A percentile compares a stretch with the other conserved stretches of the same genome.
These are phyloP conservation scores for Chloropsis cyanopogon DNA, from an alignment of 2,113 vertebrate species.

Conservation along the genomic window DNA sequence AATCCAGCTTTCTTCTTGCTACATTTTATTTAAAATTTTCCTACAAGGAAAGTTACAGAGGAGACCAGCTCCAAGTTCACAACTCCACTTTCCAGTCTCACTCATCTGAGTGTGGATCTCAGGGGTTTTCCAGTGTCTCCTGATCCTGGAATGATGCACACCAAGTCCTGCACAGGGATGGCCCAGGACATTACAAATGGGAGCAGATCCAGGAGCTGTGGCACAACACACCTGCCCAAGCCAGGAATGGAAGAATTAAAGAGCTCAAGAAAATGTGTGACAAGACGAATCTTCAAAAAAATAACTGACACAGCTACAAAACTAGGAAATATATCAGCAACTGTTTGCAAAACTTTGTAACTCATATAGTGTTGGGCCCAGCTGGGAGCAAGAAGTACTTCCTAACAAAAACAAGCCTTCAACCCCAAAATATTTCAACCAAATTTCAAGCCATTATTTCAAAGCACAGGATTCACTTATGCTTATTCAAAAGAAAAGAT, in stretches of 20 bases:
- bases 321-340: background rate
- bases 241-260: background rate
- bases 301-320: background rate
- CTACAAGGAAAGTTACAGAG: background rate
- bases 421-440: background rate
- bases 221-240: background rate
- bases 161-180: background rate
- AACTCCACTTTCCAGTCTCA: background rate
- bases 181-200: background rate
- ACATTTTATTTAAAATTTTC: background rate
- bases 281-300: background rate
- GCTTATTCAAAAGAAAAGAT: background rate
- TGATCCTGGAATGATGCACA: background rate
- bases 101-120: background rate
- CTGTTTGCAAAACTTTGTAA: background rate
- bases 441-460: background rate
- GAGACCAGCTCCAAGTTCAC: background rate
- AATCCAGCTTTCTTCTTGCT: background rate
- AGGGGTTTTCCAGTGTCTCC: background rate
- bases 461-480: background rate
- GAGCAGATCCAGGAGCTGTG: background rate
- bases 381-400: background rate
- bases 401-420: background rate
- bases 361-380: background rate
- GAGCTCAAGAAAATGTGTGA: background rate